Evolutionary conservation across 2,113 vertebrate species (phyloP).

Genomic region (Microtus pennsylvanicus): DNA sequence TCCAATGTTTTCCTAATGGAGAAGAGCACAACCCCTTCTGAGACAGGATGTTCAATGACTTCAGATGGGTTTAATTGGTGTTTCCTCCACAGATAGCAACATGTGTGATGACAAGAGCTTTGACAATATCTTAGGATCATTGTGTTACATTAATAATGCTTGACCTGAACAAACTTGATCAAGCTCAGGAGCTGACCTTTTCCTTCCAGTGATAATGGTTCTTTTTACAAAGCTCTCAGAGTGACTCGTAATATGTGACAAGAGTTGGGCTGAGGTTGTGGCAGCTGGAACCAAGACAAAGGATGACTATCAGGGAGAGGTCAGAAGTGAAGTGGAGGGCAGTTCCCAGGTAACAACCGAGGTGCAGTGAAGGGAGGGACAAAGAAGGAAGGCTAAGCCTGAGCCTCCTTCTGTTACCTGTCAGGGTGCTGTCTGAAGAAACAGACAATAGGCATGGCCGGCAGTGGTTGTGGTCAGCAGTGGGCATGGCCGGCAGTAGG

Average conservation of each 20-base stretch:
- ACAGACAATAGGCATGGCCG: fast-evolving
- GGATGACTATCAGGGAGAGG: background rate
- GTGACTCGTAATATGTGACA: background rate
- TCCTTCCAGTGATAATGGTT: background rate
- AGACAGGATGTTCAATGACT: background rate
- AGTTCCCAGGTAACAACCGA: background rate
- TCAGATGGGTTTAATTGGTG: background rate
- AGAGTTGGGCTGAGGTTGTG: background rate
- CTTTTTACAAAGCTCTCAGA: background rate
- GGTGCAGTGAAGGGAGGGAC: background rate
- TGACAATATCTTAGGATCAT: background rate
- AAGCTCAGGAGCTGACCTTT: background rate
- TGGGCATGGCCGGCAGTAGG: no score
- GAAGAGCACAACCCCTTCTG: background rate
- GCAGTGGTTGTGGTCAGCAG: no score
- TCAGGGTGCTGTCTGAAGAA: background rate
- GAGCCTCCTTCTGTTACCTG: background rate
- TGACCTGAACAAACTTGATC: slow-evolving; percentile 20
- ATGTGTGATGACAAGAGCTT: background rate
- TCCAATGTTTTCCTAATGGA: background rate
- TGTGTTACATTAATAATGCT: background rate
- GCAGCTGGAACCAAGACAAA: background rate
- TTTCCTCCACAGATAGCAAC: background rate
- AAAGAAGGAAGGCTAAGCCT: background rate
- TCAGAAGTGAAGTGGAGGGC: background rate